Evolutionary conservation across 2,113 vertebrate species (phyloP).

Genomic region (Talpa occidentalis): DNA sequence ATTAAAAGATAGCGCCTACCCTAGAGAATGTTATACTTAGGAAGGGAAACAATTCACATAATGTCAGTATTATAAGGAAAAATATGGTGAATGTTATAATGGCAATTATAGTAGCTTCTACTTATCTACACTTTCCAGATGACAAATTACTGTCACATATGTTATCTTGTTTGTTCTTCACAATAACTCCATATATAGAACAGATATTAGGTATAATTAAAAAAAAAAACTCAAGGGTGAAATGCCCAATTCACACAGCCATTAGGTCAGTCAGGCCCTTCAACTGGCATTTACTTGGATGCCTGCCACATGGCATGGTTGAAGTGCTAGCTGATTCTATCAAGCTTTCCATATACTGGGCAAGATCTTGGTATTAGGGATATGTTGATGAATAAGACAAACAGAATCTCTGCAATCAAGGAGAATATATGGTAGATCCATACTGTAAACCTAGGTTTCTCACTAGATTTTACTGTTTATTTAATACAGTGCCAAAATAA

Average conservation of each 20-base stretch:
- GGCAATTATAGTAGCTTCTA: conserved; percentile 18
- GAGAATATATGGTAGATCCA: not conserved
- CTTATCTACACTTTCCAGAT: not conserved
- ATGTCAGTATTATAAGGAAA: not conserved
- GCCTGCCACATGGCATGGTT: not conserved
- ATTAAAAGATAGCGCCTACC: conserved; percentile 6
- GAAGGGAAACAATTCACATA: not conserved
- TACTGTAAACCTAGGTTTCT: not conserved
- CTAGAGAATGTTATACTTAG: not conserved
- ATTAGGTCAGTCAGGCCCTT: not conserved
- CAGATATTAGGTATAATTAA: not conserved
- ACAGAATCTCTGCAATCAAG: not conserved
- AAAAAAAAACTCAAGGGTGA: conserved; percentile 7
- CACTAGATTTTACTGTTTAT: not conserved
- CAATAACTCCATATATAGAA: not conserved
- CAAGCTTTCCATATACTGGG: not conserved
- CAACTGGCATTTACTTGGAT: not conserved
- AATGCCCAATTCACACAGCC: not conserved
- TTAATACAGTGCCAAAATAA: not conserved
- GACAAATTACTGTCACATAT: not conserved
- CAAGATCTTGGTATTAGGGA: not conserved
- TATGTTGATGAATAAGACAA: not conserved
- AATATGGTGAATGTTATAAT: not conserved
- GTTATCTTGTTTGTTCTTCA: conserved; percentile 2
- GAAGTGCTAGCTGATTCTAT: not conserved